These are phyloP conservation scores for Tachystola acroxantha DNA, from an alignment of 2,888 invertebrate species.

Conservation along the genomic window DNA sequence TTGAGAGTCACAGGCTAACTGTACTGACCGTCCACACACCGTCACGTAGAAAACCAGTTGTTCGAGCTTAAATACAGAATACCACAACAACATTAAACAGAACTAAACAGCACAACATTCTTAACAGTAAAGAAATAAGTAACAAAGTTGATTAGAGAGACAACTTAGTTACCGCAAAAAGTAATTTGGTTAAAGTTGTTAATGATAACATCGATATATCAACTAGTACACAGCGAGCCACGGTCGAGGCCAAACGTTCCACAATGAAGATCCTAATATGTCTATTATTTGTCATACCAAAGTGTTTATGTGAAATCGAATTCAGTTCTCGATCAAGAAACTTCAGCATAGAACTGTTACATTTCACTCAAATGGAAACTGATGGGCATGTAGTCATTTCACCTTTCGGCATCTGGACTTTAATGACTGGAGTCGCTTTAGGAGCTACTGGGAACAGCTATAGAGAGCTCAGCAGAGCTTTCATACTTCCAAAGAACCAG, in stretches of 20 bases:
- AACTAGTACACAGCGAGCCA: conserved; percentile 41
- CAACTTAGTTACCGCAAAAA: background rate
- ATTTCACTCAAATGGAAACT: conserved; percentile 52
- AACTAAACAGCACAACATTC: too few relatives aligned
- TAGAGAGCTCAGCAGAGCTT: conserved; percentile 45
- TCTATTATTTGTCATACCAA: conserved; percentile 38
- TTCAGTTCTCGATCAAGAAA: conserved; percentile 61
- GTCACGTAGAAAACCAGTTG: conserved; percentile 2
- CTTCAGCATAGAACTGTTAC: conserved; percentile 62
- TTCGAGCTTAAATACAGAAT: background rate
- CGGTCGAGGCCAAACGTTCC: conserved; percentile 28
- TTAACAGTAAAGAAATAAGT: background rate
- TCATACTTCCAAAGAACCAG: conserved; percentile 47
- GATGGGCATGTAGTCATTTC: conserved; percentile 65
- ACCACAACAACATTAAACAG: background rate
- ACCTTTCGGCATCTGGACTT: conserved; percentile 69
- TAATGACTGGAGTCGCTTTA: conserved; percentile 64
- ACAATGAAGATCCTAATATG: conserved; percentile 27
- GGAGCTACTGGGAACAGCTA: conserved; percentile 58
- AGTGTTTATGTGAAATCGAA: conserved; percentile 47
- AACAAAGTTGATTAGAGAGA: background rate
- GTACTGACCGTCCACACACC: background rate
- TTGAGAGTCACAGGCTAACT: conserved; percentile 2
- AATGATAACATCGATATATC: background rate
- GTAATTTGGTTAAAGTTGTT: background rate